Evolutionary conservation across 2,797 vertebrate genomes (phyloP), one percentile per base, ranked within the genome.

Genomic region (Microctenopoma stevenorrisi): DNA sequence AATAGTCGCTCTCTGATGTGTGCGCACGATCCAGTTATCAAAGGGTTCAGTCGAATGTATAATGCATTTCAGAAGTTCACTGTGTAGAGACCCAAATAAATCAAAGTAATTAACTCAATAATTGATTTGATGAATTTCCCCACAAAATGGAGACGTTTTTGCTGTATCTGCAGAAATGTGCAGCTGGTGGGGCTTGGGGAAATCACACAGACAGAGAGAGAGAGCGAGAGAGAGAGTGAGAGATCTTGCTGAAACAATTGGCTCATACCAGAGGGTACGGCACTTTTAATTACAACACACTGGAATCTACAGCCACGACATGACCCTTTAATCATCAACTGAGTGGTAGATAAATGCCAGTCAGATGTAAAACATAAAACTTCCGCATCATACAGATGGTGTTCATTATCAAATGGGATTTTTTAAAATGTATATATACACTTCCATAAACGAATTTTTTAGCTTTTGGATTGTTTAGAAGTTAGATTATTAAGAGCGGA

Each of bases 21-120:
- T 53, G 53, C 60, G 71, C 87, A 77, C 59, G 78, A 82, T 76
- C 76, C 64, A 59, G 72, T 90, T 79, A 89, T 86, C 81, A 79
- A 81, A 85, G 78, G 85, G 79, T 86, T 86, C 76, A 64, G 74
- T 61, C 64, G 74, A 86, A 85, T 76, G 64, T 68, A 55, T 79
- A 81, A 90, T 78, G 62, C 59, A 76, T 75, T 35, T 85, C 72
- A 35, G 40, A 84, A 68, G 82, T 83, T 88, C 78, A 86, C 37
- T 50, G 68, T 78, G 81, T 79, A 83, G 68, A 85, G 78, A 75
- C 78, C 79, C 74, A 89, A 89, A 93, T 91, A 92, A 93, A 92
- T 93, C 87, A 87, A 88, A 91, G 79, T 90, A 87, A 94, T 94
- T 93, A 93, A 91, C 83, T 89, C 79, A 64, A 64, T 90, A 92